Evolutionary conservation across 2,888 invertebrate species (phyloP).

Genomic region (Ametastegia equiseti): DNA sequence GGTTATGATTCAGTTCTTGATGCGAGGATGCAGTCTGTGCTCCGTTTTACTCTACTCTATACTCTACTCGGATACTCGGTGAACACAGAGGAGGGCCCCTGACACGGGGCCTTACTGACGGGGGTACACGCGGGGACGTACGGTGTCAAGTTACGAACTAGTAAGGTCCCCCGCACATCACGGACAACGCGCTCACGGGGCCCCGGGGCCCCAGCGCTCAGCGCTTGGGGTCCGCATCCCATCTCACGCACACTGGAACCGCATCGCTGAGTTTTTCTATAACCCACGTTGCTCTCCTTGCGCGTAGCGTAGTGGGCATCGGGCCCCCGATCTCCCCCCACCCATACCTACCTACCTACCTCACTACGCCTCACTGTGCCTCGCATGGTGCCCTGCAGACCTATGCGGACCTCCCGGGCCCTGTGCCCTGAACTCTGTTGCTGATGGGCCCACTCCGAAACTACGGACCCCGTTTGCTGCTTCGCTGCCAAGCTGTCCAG

Average conservation of each 20-base stretch:
- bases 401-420: conserved; percentile 13
- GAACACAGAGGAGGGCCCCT: conserved; percentile 58
- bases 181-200: not conserved
- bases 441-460: not conserved
- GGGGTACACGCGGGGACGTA: conserved; percentile 57
- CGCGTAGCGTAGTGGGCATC: conserved; percentile 1
- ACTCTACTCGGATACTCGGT: conserved; percentile 54
- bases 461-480: not conserved
- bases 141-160: conserved; percentile 70
- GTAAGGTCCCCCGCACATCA: conserved; percentile 55
- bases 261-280: not conserved
- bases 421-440: not conserved
- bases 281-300: not conserved
- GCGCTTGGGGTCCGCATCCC: too few relatives aligned
- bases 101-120: conserved; percentile 57
- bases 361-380: not conserved
- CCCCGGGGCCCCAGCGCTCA: too few relatives aligned
- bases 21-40: conserved; percentile 53
- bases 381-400: too few relatives aligned
- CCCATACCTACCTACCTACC: not conserved
- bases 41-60: not conserved
- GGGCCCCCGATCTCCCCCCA: not conserved
- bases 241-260: not conserved
- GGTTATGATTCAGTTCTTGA: conserved; percentile 74
- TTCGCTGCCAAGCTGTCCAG: conserved; percentile 32